phyloP scores from a whole-genome alignment of 2,888 invertebrate genomes.

The Thymelicus lineola region DNA sequence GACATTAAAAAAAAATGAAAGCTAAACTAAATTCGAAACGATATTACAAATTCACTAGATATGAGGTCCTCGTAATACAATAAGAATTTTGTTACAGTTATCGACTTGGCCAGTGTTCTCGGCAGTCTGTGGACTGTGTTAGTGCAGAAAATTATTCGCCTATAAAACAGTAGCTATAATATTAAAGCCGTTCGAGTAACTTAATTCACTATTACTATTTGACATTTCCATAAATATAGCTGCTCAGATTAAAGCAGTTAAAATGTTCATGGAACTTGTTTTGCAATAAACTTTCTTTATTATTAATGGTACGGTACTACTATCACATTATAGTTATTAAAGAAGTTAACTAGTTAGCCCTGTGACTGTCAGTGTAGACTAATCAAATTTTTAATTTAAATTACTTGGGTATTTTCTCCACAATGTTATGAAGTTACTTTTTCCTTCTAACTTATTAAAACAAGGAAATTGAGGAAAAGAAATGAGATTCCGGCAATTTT shows the following conservation, averaged over 20 bases:
- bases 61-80: slow-evolving; percentile 11
- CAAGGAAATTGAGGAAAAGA: too few species aligned
- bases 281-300: slow-evolving; percentile 7
- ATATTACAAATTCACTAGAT: slow-evolving; percentile 1
- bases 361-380: too few species aligned
- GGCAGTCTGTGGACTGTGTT: slow-evolving; percentile 1
- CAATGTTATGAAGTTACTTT: too few species aligned
- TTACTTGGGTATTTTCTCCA: too few species aligned
- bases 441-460: too few species aligned
- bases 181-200: slow-evolving; percentile 7
- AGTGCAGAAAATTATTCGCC: slow-evolving; percentile 23
- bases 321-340: too few species aligned
- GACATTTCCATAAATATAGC: slow-evolving; percentile 26
- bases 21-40: not conserved
- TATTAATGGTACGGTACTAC: not conserved
- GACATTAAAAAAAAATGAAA: not conserved
- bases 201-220: slow-evolving; percentile 26
- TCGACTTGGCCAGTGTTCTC: slow-evolving; percentile 16
- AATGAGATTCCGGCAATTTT: too few species aligned
- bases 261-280: slow-evolving; percentile 19
- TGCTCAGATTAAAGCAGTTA: slow-evolving; percentile 3
- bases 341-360: too few species aligned
- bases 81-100: slow-evolving; percentile 17
- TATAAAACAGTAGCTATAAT: slow-evolving; percentile 26
- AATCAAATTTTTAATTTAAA: too few species aligned